Base-by-base conservation (phyloP, 1,140 invertebrate species). In the Bombus sylvicola region DNA sequence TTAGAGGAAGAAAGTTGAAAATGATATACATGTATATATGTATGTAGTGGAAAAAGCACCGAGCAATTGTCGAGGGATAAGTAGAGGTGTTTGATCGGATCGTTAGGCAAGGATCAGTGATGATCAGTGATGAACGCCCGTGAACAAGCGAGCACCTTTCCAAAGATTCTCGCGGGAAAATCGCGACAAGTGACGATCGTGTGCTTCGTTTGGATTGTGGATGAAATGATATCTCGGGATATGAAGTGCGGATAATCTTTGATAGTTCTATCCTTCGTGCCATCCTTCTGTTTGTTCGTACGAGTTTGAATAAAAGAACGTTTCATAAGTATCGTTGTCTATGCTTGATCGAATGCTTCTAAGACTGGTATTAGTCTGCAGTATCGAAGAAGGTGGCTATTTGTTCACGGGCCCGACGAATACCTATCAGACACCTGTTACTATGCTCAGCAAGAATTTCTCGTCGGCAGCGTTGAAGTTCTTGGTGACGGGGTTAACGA, bases 361-460 rank as follows among this genome's bases (percentile, higher is more conserved):
- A n/a, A 59, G 28, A n/a, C 25, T 28, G 28, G 57, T 28, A 28
- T 12, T 12, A 59, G n/a, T 25, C 37, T 12, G n/a, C 6, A 13
- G 25, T 25, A 28, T 22, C 25, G 72, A n/a, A 47, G 73, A 62
- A 78, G 83, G 64, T 89, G 83, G 69, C 74, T 66, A 81, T 81
- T 89, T 89, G 88, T 89, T 89, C 88, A 86, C 83, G 69, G 87
- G 74, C n/a, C 25, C 75, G 83, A 86, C 39, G 79, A 76, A 85
- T 43, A 53, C 34, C 80, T 73, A 78, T 82, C 88, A 77, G 87
- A 89, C 88, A 89, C 88, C 88, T 89, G 88, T 89, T 89, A 89
- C 83, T 75, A 76, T 28, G 22, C 43, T 39, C 68, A 4, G 31
- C 62, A 22, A 82, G 57, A 25, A 47, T 72, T 28, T 25, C 28